phyloP scores from a whole-genome alignment of 53 echinoderm and acorn worm species.

The Apostichopus leukothele region DNA sequence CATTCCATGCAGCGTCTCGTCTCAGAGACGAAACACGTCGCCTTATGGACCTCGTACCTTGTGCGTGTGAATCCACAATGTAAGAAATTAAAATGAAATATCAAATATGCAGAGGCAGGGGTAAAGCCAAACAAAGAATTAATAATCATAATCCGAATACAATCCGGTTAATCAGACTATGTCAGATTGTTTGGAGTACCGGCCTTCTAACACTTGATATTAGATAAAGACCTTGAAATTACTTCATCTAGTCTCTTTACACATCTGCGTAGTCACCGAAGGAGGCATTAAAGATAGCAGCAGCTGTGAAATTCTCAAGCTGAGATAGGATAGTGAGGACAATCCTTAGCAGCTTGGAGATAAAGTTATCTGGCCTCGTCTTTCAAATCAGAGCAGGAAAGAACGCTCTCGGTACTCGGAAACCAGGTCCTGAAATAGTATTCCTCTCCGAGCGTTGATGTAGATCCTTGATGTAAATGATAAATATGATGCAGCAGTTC shows the following conservation, averaged over 20 bases:
- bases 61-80: too few relatives aligned
- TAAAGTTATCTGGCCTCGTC: neutral
- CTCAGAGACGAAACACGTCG: neutral
- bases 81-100: too few relatives aligned
- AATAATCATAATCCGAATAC: neutral
- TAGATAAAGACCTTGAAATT: neutral
- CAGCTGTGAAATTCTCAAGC: neutral
- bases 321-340: neutral
- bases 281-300: neutral
- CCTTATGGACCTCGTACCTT: too few relatives aligned
- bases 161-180: constrained; percentile 7
- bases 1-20: constrained; percentile 26
- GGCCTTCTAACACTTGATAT: neutral
- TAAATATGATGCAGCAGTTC: too few relatives aligned
- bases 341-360: neutral
- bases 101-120: neutral
- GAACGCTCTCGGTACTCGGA: too few relatives aligned
- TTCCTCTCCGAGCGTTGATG: too few relatives aligned
- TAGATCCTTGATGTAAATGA: too few relatives aligned
- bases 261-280: neutral
- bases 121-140: neutral
- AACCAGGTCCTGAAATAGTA: too few relatives aligned
- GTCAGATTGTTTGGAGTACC: constrained; percentile 1
- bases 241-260: neutral
- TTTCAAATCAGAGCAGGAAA: neutral